A percentile compares a stretch with the other conserved stretches of the same genome.
phyloP scores from a whole-genome alignment of 2,797 vertebrate genomes.

The Eurystomus glaucurus region DNA sequence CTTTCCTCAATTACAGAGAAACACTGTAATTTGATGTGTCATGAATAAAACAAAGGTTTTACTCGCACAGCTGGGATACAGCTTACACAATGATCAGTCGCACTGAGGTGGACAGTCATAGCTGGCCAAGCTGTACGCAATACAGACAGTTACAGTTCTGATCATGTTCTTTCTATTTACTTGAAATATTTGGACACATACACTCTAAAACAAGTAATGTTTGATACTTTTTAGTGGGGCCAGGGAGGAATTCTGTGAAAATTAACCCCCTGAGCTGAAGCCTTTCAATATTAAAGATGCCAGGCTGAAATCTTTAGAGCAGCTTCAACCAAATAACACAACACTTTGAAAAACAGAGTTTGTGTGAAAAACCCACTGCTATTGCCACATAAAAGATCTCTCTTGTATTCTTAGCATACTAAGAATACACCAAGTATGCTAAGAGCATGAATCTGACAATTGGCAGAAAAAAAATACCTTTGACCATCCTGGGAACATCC shows the following conservation, averaged over 20 bases:
- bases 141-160: neutral
- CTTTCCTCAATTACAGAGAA: neutral
- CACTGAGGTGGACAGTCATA: neutral
- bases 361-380: neutral
- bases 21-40: neutral
- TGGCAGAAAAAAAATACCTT: neutral
- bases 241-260: neutral
- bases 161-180: neutral
- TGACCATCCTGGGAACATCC: neutral
- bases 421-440: too few relatives aligned
- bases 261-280: neutral
- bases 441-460: neutral
- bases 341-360: neutral
- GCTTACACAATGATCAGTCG: neutral
- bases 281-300: neutral
- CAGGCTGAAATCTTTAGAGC: neutral
- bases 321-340: neutral
- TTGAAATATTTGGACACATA: neutral
- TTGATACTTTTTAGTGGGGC: neutral
- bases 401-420: neutral
- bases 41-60: conserved; percentile 6
- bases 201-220: neutral
- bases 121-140: neutral
- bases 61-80: neutral
- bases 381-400: fast-evolving